Base-by-base conservation (phyloP, 2,113 vertebrate species). In the Toxostoma redivivum region DNA sequence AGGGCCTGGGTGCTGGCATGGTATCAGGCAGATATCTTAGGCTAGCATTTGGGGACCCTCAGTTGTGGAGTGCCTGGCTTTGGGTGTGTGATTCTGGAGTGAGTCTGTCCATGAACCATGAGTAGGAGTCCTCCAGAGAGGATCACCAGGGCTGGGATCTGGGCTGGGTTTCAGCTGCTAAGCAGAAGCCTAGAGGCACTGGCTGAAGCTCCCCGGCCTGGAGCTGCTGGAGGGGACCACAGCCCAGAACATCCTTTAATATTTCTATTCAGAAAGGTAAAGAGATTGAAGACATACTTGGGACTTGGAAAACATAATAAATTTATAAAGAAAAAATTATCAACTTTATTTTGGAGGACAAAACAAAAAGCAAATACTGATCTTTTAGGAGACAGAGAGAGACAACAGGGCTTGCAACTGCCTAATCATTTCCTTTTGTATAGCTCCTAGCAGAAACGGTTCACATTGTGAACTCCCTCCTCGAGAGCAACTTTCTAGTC, bases 81-180 rank as follows among this genome's bases (percentile, higher is more conserved):
- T 62, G 31, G 40, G 17, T 24, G 23, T 51, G 23, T 37, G 58
- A 37, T 18, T 33, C 15, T 51, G 20, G 45, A 58, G 33, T 25
- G 24, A 76, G 2, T 47, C 14, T 40, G 20, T n/a, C 21, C 24
- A 7, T 40, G 28, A 40, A 3, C 25, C 54, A 15, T 2, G 14
- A 22, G n/a, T 7, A 47, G 47, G 30, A 47, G 28, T 8, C 1
- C 4, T 17, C 30, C 1, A 0, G 31, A 21, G 25, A 9, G 12
- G 9, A 15, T 19, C n/a, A 27, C 40, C 15, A 58, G 8, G n/a
- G 20, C n/a, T 54, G 70, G 47, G 10, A 23, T 31, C 54, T 24
- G 38, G 24, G 15, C 15, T 44, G 47, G 6, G 4, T 44, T 70
- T 18, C n/a, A 57, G 37, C 5, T 10, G 10, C 33, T 54, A 27